Conservation (phyloP, 2,888 invertebrate genomes). For the Orgyia antiqua region DNA sequence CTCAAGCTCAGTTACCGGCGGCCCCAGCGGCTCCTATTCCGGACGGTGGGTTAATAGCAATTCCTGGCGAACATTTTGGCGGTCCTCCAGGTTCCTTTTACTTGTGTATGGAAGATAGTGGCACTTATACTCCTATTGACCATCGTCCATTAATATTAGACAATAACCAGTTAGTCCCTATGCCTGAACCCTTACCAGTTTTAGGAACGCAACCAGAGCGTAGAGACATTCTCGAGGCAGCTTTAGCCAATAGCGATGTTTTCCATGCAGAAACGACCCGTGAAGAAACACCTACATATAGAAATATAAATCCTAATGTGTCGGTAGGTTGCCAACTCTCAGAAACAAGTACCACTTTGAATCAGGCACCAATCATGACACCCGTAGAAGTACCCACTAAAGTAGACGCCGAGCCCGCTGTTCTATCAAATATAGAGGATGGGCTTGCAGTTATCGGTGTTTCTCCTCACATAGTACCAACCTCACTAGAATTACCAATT, state of each 20-base stretch:
- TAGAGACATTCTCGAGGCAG: conserved; percentile 86
- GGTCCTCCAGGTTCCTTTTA: conserved; percentile 86
- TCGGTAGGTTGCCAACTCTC: conserved; percentile 80
- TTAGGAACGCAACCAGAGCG: conserved; percentile 60
- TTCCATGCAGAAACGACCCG: conserved; percentile 77
- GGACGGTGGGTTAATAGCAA: conserved; percentile 83
- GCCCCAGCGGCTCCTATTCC: conserved; percentile 49
- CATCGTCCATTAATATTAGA: conserved; percentile 80
- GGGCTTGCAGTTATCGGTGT: conserved; percentile 80
- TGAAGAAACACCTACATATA: conserved; percentile 79
- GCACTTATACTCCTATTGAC: conserved; percentile 84
- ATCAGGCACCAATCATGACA: conserved; percentile 91
- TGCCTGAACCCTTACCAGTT: conserved; percentile 51
- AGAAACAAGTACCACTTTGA: conserved; percentile 85
- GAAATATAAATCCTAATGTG: conserved; percentile 77
- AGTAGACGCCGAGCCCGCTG: conserved; percentile 43
- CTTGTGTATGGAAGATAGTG: conserved; percentile 84
- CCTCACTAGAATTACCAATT: conserved; percentile 85
- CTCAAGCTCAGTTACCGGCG: conserved; percentile 28
- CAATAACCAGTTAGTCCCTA: conserved; percentile 67
- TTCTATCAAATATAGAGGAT: conserved; percentile 67
- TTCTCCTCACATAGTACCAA: conserved; percentile 77
- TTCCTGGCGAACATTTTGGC: conserved; percentile 85
- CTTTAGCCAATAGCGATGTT: conserved; percentile 85
- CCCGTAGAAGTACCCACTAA: conserved; percentile 84